These are phyloP conservation scores for Aradophagus sp. DNA, from an alignment of 1,140 invertebrate genomes.

Conservation along the genomic window DNA sequence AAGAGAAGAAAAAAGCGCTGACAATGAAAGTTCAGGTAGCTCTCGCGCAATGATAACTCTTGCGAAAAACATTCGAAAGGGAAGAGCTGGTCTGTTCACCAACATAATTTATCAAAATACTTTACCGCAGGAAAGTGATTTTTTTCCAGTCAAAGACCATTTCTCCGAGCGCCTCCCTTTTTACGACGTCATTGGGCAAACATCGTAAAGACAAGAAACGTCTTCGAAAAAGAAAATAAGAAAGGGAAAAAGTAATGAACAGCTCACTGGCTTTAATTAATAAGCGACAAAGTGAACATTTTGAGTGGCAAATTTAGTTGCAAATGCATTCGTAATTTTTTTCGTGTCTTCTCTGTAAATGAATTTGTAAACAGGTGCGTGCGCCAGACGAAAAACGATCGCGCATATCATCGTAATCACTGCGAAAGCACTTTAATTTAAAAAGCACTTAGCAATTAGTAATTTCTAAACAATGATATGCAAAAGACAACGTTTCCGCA, in stretches of 20 bases:
- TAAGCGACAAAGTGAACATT: neutral
- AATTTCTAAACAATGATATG: constrained; percentile 52
- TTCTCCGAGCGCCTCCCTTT: no score
- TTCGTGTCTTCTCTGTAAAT: constrained; percentile 23
- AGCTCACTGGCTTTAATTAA: no score
- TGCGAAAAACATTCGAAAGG: constrained; percentile 10
- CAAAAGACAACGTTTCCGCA: constrained; percentile 11
- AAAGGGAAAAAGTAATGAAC: no score
- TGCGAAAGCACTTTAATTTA: constrained; percentile 45
- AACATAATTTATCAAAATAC: constrained; percentile 34
- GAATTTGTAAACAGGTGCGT: constrained; percentile 26
- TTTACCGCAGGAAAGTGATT: no score
- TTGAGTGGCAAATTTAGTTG: constrained; percentile 6
- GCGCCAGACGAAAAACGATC: constrained; percentile 18
- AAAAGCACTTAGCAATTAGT: constrained; percentile 56
- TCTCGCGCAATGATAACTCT: neutral
- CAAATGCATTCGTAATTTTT: constrained; percentile 27
- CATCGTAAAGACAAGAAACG: neutral
- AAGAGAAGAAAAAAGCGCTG: constrained; percentile 28
- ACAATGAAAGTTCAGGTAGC: constrained; percentile 18
- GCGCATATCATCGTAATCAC: constrained; percentile 42
- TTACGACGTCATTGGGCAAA: neutral
- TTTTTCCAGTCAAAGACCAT: no score
- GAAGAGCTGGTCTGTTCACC: constrained; percentile 5
- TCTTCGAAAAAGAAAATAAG: no score